Evolutionary conservation across 2,797 vertebrate species (phyloP).

Genomic region (Rhinella marina): DNA sequence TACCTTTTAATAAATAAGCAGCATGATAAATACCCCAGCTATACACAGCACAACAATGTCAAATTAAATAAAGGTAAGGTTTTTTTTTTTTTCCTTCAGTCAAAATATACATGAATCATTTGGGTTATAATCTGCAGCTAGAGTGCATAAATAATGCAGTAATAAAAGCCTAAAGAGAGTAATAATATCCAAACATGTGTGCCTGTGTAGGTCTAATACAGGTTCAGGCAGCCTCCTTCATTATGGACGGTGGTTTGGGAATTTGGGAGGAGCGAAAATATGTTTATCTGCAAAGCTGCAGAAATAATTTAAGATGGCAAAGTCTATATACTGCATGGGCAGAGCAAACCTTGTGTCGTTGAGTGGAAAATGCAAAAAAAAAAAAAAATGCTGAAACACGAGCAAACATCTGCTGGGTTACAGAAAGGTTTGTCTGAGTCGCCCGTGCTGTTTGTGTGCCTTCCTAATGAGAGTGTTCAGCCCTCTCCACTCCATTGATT

Average conservation of each 20-base stretch:
- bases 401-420: slow-evolving; percentile 48
- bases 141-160: not conserved
- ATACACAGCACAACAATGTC: too few species aligned
- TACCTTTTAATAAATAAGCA: not conserved
- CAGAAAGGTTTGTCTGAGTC: not conserved
- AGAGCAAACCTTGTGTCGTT: not conserved
- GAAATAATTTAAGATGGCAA: slow-evolving; percentile 12
- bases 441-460: slow-evolving; percentile 29
- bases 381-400: slow-evolving; percentile 28
- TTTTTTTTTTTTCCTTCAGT: not conserved
- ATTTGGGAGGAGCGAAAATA: not conserved
- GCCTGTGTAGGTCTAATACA: too few species aligned
- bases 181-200: not conserved
- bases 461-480: slow-evolving; percentile 45
- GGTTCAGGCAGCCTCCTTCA: not conserved
- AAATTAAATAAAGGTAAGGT: not conserved
- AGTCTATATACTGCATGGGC: not conserved
- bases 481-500: slow-evolving; percentile 11
- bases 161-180: not conserved
- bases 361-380: slow-evolving; percentile 18
- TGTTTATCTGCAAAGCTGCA: slow-evolving; percentile 38
- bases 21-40: not conserved
- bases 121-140: not conserved
- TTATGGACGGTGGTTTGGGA: not conserved
- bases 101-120: not conserved